Percentiles rank a stretch among this genome's conserved stretches.
These are phyloP conservation scores for Rhinolophus sinicus DNA, from an alignment of 2,113 vertebrate species.

Conservation along the genomic window DNA sequence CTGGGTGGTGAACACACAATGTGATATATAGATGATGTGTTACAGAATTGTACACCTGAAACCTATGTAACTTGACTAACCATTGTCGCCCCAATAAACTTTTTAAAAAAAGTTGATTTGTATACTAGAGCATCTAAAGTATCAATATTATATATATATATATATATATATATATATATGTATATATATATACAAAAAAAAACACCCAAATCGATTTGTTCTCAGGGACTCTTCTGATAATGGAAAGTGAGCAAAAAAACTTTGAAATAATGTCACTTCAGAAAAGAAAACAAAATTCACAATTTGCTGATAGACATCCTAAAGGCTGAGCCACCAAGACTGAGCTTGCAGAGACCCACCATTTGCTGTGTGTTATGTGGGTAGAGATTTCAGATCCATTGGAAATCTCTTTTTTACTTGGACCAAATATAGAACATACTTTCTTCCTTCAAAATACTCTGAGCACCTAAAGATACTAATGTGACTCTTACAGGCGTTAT, in stretches of 20 bases:
- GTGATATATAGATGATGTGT: no score
- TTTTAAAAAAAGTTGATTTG: no score
- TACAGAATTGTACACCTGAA: no score
- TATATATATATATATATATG: no score
- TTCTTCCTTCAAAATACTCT: neutral
- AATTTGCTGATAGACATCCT: neutral
- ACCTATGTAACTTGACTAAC: no score
- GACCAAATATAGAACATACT: neutral
- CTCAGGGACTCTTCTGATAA: neutral
- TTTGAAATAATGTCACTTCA: neutral
- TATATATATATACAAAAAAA: no score
- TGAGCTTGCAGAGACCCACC: neutral
- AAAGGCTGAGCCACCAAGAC: neutral
- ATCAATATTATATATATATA: no score
- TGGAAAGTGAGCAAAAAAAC: neutral
- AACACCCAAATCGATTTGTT: neutral
- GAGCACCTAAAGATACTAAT: neutral
- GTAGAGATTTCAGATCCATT: neutral
- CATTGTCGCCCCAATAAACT: no score
- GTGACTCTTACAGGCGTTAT: conserved; percentile 59
- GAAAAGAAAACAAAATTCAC: neutral
- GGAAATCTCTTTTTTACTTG: neutral
- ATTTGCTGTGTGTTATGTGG: neutral
- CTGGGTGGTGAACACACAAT: no score
- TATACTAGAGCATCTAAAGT: no score